These are phyloP conservation scores for Lutraria lutraria DNA, from an alignment of 2,888 invertebrate genomes.

Conservation along the genomic window DNA sequence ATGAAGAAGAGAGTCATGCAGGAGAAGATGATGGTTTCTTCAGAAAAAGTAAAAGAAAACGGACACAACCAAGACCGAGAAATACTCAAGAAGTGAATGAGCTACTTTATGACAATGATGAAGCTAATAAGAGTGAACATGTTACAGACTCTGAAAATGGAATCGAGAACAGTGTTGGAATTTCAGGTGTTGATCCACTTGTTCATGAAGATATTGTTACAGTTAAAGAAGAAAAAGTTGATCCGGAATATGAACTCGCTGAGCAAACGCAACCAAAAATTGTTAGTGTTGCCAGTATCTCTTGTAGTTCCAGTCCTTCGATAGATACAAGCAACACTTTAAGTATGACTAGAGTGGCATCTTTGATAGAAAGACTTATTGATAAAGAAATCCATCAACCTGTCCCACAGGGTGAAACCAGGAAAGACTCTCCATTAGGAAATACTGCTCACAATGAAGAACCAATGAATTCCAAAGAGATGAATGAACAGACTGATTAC, in stretches of 20 bases:
- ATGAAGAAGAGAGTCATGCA: neutral
- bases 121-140: neutral
- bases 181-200: constrained; percentile 34
- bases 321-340: neutral
- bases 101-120: neutral
- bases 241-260: constrained; percentile 53
- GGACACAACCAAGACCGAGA: constrained; percentile 46
- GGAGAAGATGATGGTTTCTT: constrained; percentile 2
- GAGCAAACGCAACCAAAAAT: constrained; percentile 42
- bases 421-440: neutral
- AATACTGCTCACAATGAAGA: neutral
- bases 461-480: neutral
- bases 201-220: constrained; percentile 40
- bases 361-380: constrained; percentile 47
- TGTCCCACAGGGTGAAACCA: neutral
- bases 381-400: constrained; percentile 46
- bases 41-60: constrained; percentile 53
- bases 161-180: neutral
- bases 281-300: constrained; percentile 26
- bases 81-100: neutral
- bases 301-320: neutral
- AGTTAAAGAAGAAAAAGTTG: constrained; percentile 57
- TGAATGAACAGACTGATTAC: neutral
- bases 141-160: neutral
- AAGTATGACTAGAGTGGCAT: constrained; percentile 30